A percentile compares a stretch with the other conserved stretches of the same genome.
Evolutionary conservation across 2,113 vertebrate species (phyloP).

Genomic region (Callithrix jacchus): DNA sequence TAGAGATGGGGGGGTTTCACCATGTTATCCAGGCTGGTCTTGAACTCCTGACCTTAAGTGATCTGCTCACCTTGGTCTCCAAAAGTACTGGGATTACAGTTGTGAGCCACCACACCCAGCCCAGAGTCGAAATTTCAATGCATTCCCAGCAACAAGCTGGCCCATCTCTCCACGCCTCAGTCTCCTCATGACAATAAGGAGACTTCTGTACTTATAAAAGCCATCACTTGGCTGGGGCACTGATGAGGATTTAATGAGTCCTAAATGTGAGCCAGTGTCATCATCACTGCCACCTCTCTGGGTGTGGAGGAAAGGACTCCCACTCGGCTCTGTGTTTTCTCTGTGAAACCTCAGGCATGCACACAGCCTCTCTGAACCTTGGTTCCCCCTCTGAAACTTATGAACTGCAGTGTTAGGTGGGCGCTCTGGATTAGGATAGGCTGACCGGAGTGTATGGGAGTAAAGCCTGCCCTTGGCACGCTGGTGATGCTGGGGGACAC

Average conservation of each 20-base stretch:
- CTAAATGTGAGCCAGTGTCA: background rate
- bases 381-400: background rate
- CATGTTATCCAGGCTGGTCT: no score
- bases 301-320: background rate
- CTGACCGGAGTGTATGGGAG: background rate
- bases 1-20: no score
- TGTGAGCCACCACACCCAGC: no score
- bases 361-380: background rate
- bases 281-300: background rate
- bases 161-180: background rate
- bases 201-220: background rate
- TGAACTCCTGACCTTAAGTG: no score
- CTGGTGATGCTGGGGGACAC: background rate
- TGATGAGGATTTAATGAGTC: background rate
- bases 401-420: background rate
- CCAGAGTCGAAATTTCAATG: background rate
- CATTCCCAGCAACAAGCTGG: accelerated
- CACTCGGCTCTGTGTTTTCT: background rate
- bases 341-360: background rate
- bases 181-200: background rate
- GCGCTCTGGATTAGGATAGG: background rate
- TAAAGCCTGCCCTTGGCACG: no score
- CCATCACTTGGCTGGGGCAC: background rate
- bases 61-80: no score
- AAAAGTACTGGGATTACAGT: no score